Evolutionary conservation across 1,140 invertebrate species (phyloP).

Genomic region (Drosophila dunni): DNA sequence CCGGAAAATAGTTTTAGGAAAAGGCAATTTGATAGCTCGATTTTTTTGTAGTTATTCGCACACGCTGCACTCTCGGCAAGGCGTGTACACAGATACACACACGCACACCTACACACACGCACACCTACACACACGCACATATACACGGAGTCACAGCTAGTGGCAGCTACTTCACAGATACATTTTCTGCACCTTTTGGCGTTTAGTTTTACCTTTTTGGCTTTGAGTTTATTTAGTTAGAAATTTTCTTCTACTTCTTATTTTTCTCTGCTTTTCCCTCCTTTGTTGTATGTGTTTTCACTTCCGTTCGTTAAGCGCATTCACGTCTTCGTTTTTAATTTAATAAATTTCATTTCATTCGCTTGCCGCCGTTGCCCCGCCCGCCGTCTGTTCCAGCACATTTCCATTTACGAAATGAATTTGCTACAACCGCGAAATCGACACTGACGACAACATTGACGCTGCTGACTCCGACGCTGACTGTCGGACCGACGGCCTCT

Average conservation of each 20-base stretch:
- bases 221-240: slow-evolving; percentile 51
- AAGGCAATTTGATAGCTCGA: slow-evolving; percentile 23
- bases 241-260: slow-evolving; percentile 15
- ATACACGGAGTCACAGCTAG: slow-evolving; percentile 18
- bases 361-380: slow-evolving; percentile 28
- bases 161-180: slow-evolving; percentile 58
- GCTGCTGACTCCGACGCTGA: slow-evolving; percentile 33
- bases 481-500: slow-evolving; percentile 37
- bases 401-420: slow-evolving; percentile 63
- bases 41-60: slow-evolving; percentile 52
- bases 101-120: slow-evolving; percentile 15
- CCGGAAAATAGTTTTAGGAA: slow-evolving; percentile 21
- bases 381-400: slow-evolving; percentile 47
- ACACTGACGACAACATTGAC: slow-evolving; percentile 31
- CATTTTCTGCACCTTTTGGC: slow-evolving; percentile 66
- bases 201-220: slow-evolving; percentile 65
- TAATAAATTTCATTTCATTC: slow-evolving; percentile 78
- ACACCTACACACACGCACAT: slow-evolving; percentile 4
- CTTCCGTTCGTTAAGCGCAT: slow-evolving; percentile 64
- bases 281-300: slow-evolving; percentile 53
- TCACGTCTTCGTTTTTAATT: slow-evolving; percentile 71
- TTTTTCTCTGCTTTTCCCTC: background rate
- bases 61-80: slow-evolving; percentile 64
- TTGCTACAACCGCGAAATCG: slow-evolving; percentile 49
- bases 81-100: slow-evolving; percentile 61